A percentile compares a stretch with the other conserved stretches of the same genome.
phyloP scores from a whole-genome alignment of 2,113 vertebrate genomes.

The Riparia riparia region DNA sequence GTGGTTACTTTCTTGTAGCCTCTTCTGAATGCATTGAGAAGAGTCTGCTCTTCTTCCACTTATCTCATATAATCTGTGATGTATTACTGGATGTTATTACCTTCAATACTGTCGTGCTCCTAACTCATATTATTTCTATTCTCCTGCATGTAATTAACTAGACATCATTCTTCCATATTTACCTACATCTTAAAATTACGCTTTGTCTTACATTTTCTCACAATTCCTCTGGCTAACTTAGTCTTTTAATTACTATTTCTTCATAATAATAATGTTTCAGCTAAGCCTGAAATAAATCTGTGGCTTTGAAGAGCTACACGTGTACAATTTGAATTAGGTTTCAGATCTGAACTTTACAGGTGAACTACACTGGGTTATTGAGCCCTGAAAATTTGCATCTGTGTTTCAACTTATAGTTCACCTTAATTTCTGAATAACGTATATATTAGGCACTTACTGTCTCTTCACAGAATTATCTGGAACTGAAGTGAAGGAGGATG shows the following conservation, averaged over 20 bases:
- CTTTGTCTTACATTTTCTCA: neutral
- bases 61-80: slow-evolving; percentile 19
- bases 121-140: neutral
- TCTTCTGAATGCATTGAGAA: neutral
- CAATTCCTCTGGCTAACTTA: neutral
- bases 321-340: neutral
- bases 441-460: neutral
- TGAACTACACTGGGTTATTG: neutral
- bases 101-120: neutral
- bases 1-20: neutral
- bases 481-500: neutral
- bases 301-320: neutral
- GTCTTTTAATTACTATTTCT: slow-evolving; percentile 38
- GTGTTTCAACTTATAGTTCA: neutral
- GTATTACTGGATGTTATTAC: slow-evolving; percentile 20
- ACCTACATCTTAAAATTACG: slow-evolving; percentile 26
- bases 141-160: slow-evolving; percentile 41
- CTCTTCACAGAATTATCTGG: neutral
- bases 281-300: slow-evolving; percentile 48
- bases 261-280: slow-evolving; percentile 24
- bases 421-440: neutral
- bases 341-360: neutral
- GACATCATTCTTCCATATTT: slow-evolving; percentile 18
- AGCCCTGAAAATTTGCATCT: neutral
- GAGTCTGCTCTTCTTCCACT: neutral